A percentile compares a stretch with the other conserved stretches of the same genome.
These are phyloP conservation scores for Donacobius atricapilla DNA, from an alignment of 2,113 vertebrate genomes.

Conservation along the genomic window DNA sequence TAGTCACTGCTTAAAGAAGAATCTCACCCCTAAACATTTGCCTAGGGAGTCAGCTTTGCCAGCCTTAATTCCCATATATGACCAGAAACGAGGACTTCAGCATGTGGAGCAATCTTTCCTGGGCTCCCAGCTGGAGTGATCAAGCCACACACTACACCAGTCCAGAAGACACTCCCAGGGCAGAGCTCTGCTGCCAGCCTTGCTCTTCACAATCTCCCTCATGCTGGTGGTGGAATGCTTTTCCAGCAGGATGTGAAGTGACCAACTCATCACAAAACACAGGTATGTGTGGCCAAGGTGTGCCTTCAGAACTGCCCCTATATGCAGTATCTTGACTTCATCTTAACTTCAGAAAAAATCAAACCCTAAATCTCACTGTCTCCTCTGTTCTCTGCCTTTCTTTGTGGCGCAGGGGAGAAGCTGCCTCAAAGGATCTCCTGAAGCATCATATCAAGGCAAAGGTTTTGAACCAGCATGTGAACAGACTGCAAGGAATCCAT, in stretches of 20 bases:
- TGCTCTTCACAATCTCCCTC: neutral
- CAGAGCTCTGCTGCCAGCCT: neutral
- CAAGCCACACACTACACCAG: neutral
- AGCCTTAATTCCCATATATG: conserved; percentile 36
- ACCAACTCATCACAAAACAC: neutral
- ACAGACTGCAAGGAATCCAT: neutral
- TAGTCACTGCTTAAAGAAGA: conserved; percentile 27
- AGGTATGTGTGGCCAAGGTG: neutral
- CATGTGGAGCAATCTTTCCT: neutral
- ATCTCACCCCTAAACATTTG: conserved; percentile 17
- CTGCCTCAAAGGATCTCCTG: neutral
- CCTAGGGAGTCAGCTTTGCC: neutral
- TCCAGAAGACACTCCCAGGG: neutral
- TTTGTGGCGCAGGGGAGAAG: neutral
- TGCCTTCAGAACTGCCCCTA: neutral
- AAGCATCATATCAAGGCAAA: neutral
- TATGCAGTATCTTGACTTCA: neutral
- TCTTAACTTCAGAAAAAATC: neutral
- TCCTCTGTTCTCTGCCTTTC: neutral
- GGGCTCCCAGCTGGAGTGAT: neutral
- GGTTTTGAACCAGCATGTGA: neutral
- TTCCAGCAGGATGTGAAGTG: neutral
- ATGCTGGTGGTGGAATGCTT: neutral
- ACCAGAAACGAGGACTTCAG: neutral
- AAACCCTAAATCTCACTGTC: neutral